Evolutionary conservation across 2,888 invertebrate genomes (phyloP).

Genomic region (Machimus atricapillus): DNA sequence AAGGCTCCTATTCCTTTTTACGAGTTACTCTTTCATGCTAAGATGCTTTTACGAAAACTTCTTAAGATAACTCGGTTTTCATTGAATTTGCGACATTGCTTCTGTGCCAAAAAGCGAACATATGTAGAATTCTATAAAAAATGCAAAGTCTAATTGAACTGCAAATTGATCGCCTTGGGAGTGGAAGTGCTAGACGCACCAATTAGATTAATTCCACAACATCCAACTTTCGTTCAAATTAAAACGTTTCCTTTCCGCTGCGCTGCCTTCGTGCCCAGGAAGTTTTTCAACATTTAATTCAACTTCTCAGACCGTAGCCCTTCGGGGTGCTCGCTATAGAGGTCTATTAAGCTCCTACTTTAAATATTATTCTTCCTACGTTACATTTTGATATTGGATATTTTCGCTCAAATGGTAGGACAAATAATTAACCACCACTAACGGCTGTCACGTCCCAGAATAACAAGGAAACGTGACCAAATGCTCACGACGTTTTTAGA

Average conservation of each 20-base stretch:
- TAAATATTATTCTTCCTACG: conserved; percentile 1
- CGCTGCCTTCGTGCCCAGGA: neutral
- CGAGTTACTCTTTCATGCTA: neutral
- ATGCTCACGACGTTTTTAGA: neutral
- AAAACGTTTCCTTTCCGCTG: neutral
- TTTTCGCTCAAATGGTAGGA: conserved; percentile 1
- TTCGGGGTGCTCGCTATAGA: neutral
- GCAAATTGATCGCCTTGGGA: neutral
- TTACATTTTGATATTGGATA: conserved; percentile 17
- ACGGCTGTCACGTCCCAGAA: conserved; percentile 21
- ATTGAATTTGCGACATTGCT: neutral
- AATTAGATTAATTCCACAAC: neutral
- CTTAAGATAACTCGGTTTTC: neutral
- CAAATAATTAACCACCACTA: conserved; percentile 32
- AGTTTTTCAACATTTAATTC: neutral
- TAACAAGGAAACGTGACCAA: conserved; percentile 23
- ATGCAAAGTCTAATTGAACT: neutral
- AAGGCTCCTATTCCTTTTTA: neutral
- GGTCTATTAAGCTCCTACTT: neutral
- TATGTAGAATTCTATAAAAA: neutral
- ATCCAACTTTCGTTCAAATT: neutral
- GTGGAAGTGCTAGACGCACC: neutral
- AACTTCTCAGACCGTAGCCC: neutral
- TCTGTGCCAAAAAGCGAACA: neutral
- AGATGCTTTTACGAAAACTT: neutral